Evolutionary conservation across 2,797 vertebrate genomes (phyloP), one percentile per base, ranked within the genome.

Genomic region (Steatocranus sp.): DNA sequence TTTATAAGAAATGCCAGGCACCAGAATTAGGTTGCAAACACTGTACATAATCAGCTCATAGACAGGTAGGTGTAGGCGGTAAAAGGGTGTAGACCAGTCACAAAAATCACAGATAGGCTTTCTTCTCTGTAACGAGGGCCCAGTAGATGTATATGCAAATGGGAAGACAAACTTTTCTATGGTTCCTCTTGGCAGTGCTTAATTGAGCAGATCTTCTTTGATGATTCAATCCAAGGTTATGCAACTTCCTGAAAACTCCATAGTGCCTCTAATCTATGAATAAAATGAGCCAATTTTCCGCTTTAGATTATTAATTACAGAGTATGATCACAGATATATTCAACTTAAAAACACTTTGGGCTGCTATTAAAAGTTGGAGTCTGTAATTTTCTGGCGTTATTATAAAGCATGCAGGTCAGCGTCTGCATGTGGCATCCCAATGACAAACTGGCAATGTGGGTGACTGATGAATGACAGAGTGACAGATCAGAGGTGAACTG

Each of bases 181-280:
- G 11, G 50, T 80, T 87, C 78, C 75, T 84, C 66, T 75, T 41
- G 75, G 76, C 70, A 17, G 41, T 11, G 36, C 48, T 81, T 87
- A 88, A 91, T 84, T 90, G 43, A 89, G 81, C 36, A 80, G 61
- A 87, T 84, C 20, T 78, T 48, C 74, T 87, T 88, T 93, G 89
- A 91, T 91, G 88, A 90, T 91, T 89, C 75, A 80, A 87, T 85
- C 70, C 38, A 78, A 79, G 73, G 84, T 83, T 58, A 79, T 51
- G 73, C 54, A 84, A 86, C 79, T 76, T 74, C 10, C 20, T 56
- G 9, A 89, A 90, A 92, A 81, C 75, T 73, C 41, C 32, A 82
- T 27, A 20, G 32, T 70, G 82, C 70, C 79, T 83, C 78, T 79
- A 79, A 88, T 75, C 78, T 34, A 54, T 79, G 15, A 82, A 82